A percentile compares a stretch with the other conserved stretches of the same genome.
phyloP scores from a whole-genome alignment of 92 coral and sea anemone species.

The Palythoa grandis region DNA sequence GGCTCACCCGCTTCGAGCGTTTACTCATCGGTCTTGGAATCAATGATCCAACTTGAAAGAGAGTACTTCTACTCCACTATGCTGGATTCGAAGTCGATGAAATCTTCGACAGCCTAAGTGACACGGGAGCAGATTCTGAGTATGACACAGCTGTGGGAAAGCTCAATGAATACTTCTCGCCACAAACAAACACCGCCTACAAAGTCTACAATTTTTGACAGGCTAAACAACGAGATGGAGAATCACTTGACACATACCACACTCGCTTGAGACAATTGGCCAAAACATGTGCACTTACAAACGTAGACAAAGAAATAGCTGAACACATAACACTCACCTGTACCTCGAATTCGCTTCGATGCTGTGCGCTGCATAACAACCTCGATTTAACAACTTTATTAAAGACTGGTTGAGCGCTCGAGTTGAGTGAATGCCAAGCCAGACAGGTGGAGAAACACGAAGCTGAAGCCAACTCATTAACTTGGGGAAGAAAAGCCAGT shows the following conservation, averaged over 20 bases:
- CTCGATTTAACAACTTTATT: not conserved
- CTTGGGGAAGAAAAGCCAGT: not conserved
- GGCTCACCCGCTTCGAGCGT: constrained; percentile 11
- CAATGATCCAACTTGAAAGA: constrained; percentile 14
- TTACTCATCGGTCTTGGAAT: constrained; percentile 21
- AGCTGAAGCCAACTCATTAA: constrained; percentile 25
- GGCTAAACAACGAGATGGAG: constrained; percentile 40
- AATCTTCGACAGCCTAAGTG: constrained; percentile 21
- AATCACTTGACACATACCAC: constrained; percentile 38
- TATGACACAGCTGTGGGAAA: constrained; percentile 27
- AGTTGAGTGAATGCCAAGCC: constrained; percentile 37
- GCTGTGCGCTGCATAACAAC: constrained; percentile 40
- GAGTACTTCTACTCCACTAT: constrained; percentile 31
- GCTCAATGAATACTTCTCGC: constrained; percentile 45
- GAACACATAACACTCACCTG: constrained; percentile 35
- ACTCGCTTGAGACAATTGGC: constrained; percentile 51
- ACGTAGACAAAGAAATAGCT: constrained; percentile 39
- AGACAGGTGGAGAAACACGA: constrained; percentile 36
- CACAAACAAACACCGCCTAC: constrained; percentile 44
- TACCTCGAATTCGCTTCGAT: constrained; percentile 12
- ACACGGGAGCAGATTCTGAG: constrained; percentile 31
- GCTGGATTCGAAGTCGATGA: constrained; percentile 42
- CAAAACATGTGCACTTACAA: constrained; percentile 39
- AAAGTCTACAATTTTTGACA: constrained; percentile 43
- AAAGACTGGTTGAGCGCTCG: constrained; percentile 41